Evolutionary conservation across 2,797 vertebrate species (phyloP), one percentile per base, ranked within the genome.

Genomic region (Thripadectes ignobilis): DNA sequence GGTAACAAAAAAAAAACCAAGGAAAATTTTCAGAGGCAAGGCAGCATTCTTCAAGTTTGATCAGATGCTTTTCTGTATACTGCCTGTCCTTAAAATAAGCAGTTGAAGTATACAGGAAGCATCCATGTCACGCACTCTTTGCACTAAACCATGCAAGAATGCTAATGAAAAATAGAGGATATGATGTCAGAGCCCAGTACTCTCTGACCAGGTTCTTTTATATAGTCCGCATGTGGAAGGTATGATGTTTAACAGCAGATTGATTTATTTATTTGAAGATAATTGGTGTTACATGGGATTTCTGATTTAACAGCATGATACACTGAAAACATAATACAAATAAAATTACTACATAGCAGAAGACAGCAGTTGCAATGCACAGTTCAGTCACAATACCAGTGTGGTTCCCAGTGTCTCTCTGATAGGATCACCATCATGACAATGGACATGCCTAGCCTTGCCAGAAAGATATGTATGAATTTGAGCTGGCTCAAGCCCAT

Each of bases 71-170:
- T 34, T 74, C 14, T 79, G 6, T 67, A 9, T 80, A 17, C 12
- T 52, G 48, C 11, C 12, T 66, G 12, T 43, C 34, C 22, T 55
- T 69, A 90, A 81, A 81, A 27, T 57, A 54, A 67, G 16, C 49
- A 27, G 9, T 34, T 80, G 49, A 16, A 67, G 26, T 48, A 45
- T 12, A 29, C 3, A 54, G 32, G 63, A 75, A 55, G 45, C 2
- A 0, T 19, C 23, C 1, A 0, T 38, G 12, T 18, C 43, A 10
- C 43, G 24, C 36, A 13, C 32, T 79, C 0, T 45, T 83, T 72
- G 38, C 34, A 32, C 9, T 55, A 48, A 80, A 59, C 30, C 22
- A 4, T 17, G 22, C 3, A 5, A 83, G 43, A 94, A 80, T 58
- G 14, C 17, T 32, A 43, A 22, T 67, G 20, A 27, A 1, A 73